Conservation (phyloP, 2,797 vertebrate species). For the Ispidina lecontei region DNA sequence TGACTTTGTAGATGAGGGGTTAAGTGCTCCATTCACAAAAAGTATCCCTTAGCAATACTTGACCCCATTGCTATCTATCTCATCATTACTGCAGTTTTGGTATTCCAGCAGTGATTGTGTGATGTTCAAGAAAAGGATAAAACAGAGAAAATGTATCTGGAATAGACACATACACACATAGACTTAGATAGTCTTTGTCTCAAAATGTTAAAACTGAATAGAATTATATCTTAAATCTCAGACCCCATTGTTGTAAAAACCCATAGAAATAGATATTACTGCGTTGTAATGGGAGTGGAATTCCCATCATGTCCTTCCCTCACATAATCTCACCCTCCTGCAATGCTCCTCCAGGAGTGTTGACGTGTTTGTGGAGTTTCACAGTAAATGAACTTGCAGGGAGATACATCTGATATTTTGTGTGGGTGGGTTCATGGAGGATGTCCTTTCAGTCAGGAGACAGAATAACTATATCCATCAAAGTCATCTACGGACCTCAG, state of each 20-base stretch:
- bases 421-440: neutral
- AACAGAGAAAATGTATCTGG: neutral
- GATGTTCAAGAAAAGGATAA: neutral
- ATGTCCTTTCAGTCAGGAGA: neutral
- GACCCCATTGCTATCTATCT: neutral
- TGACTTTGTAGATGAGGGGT: neutral
- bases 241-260: neutral
- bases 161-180: neutral
- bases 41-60: neutral
- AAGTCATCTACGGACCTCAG: neutral
- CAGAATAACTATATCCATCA: neutral
- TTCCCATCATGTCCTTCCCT: conserved; percentile 13
- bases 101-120: neutral
- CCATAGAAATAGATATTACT: neutral
- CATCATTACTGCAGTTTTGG: neutral
- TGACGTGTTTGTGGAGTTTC: neutral
- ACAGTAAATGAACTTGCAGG: neutral
- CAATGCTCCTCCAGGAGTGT: neutral
- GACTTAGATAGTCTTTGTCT: neutral
- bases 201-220: neutral
- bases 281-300: neutral
- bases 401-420: neutral
- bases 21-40: neutral
- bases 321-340: neutral
- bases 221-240: neutral